Evolutionary conservation across 2,113 vertebrate species (phyloP).

Genomic region (Siniperca knerii): DNA sequence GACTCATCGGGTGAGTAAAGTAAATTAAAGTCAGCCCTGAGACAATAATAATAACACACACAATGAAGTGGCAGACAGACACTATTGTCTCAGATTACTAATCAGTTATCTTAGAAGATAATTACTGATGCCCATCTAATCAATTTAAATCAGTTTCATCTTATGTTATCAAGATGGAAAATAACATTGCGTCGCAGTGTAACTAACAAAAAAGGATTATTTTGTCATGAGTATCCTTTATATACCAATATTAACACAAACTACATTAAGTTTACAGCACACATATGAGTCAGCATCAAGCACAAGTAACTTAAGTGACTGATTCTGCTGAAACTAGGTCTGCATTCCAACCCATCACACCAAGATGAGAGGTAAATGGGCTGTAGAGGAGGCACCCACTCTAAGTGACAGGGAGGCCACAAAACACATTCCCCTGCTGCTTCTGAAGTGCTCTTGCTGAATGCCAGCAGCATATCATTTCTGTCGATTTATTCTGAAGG

Average conservation of each 20-base stretch:
- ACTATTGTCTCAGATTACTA: conserved; percentile 15
- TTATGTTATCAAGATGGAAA: not conserved
- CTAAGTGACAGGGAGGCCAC: conserved; percentile 57
- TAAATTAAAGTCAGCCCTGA: conserved; percentile 41
- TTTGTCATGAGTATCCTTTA: not conserved
- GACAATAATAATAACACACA: conserved; percentile 30
- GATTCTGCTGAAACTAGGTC: conserved; percentile 39
- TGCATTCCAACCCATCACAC: conserved; percentile 52
- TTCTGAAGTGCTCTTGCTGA: conserved; percentile 64
- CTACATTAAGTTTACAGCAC: conserved; percentile 1
- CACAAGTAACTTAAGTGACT: conserved; percentile 14
- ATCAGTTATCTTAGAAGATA: conserved; percentile 18
- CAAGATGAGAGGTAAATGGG: conserved; percentile 55
- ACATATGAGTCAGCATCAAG: conserved; percentile 40
- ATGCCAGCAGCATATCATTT: conserved; percentile 65
- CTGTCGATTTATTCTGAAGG: conserved; percentile 65
- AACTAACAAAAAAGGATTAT: not conserved
- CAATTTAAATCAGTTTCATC: conserved; percentile 5
- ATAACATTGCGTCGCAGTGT: not conserved
- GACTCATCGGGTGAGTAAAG: conserved; percentile 36
- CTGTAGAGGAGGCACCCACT: conserved; percentile 58
- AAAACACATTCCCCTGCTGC: conserved; percentile 59
- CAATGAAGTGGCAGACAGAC: not conserved
- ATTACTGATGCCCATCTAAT: not conserved
- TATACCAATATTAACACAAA: not conserved